These are phyloP conservation scores for Dorcus hopei DNA, from an alignment of 2,888 invertebrate genomes.

Conservation along the genomic window DNA sequence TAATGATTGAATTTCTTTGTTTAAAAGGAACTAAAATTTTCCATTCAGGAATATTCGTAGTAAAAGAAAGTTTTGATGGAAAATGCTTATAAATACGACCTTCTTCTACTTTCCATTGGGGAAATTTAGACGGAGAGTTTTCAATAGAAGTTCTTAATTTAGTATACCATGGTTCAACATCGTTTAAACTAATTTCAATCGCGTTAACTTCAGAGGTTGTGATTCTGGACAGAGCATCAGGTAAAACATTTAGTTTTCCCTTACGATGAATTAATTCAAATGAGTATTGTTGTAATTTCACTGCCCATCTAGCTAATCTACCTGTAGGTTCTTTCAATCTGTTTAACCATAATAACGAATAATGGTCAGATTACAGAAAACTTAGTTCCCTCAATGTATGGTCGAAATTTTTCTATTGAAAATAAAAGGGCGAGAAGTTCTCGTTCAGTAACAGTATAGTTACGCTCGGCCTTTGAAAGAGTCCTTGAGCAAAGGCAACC, in stretches of 20 bases:
- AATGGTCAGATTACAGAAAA: conserved; percentile 32
- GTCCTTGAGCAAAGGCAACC: conserved; percentile 22
- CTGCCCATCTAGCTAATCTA: conserved; percentile 28
- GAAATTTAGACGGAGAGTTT: too few relatives aligned
- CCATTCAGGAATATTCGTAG: conserved; percentile 6
- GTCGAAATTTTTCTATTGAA: conserved; percentile 20
- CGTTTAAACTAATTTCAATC: too few relatives aligned
- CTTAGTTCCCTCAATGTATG: conserved; percentile 23
- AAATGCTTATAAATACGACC: too few relatives aligned
- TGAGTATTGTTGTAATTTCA: conserved; percentile 23
- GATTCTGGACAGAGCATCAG: too few relatives aligned
- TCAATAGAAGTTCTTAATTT: too few relatives aligned
- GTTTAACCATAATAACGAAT: conserved; percentile 28
- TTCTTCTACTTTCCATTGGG: too few relatives aligned
- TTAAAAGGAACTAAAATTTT: background rate
- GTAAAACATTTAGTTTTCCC: too few relatives aligned
- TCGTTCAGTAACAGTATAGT: conserved; percentile 16
- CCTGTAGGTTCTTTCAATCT: conserved; percentile 26
- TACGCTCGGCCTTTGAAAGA: conserved; percentile 11
- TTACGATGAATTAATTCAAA: too few relatives aligned
- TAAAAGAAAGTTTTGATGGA: too few relatives aligned
- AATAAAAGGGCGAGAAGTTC: conserved; percentile 19
- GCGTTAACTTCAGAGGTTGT: too few relatives aligned
- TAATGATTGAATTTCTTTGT: too few relatives aligned
- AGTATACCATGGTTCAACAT: too few relatives aligned